Conservation (phyloP, 35 echinoderm and acorn worm genomes). For the Chiridota heheva region DNA sequence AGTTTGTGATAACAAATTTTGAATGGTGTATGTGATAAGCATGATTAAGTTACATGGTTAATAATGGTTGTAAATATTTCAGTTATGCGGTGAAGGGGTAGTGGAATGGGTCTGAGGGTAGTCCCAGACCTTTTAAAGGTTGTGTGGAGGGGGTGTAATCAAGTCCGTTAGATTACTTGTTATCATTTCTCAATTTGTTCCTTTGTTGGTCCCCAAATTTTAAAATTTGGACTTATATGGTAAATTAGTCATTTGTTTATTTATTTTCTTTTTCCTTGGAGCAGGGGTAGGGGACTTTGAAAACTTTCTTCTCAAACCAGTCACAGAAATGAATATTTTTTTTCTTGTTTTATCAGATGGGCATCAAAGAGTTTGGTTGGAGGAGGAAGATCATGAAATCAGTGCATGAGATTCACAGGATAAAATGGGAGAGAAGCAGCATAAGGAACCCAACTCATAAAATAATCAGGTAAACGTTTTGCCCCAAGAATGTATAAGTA, state of each 20-base stretch:
- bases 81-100: too few species aligned
- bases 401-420: slow-evolving; percentile 85
- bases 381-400: slow-evolving; percentile 75
- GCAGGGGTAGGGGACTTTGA: background rate
- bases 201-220: background rate
- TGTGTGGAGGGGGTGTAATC: too few species aligned
- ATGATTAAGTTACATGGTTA: too few species aligned
- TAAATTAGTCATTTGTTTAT: background rate
- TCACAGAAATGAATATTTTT: background rate
- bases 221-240: background rate
- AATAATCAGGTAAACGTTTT: slow-evolving; percentile 60
- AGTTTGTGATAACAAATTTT: too few species aligned
- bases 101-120: too few species aligned
- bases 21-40: too few species aligned
- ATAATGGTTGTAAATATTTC: too few species aligned
- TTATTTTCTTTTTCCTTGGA: background rate
- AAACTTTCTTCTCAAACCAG: background rate
- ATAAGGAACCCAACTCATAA: slow-evolving; percentile 58
- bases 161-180: too few species aligned
- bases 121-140: too few species aligned
- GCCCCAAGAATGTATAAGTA: too few species aligned
- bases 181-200: too few species aligned
- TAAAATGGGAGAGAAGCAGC: slow-evolving; percentile 86
- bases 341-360: slow-evolving; percentile 62
- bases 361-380: slow-evolving; percentile 65